These are phyloP conservation scores for Meteorus sp. DNA, from an alignment of 1,140 invertebrate genomes.

Conservation along the genomic window DNA sequence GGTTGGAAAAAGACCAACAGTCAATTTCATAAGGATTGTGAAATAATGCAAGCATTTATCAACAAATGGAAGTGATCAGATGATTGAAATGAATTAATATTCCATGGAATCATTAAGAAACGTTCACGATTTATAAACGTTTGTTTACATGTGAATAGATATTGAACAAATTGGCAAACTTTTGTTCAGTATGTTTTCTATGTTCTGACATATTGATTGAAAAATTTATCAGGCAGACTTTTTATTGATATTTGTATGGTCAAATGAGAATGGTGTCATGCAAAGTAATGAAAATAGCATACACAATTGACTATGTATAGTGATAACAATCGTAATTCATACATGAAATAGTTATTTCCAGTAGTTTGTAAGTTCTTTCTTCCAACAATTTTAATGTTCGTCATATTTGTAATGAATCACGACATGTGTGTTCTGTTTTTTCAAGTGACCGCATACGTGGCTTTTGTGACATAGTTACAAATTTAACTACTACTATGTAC, in stretches of 20 bases:
- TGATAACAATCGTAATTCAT: too few species aligned
- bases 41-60: not conserved
- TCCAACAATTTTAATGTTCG: too few species aligned
- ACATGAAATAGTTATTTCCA: too few species aligned
- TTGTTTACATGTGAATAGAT: not conserved
- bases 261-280: not conserved
- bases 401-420: not conserved
- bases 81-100: slow-evolving; percentile 13
- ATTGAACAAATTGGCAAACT: slow-evolving; percentile 6
- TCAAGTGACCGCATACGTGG: not conserved
- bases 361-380: too few species aligned
- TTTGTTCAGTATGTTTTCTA: not conserved
- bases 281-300: not conserved
- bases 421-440: not conserved
- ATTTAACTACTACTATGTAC: not conserved
- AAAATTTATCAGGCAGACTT: too few species aligned
- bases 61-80: not conserved
- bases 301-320: too few species aligned
- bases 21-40: not conserved
- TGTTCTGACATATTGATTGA: slow-evolving; percentile 1
- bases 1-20: too few species aligned
- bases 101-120: too few species aligned
- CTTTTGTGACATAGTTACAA: not conserved
- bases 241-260: too few species aligned
- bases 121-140: not conserved